Evolutionary conservation across 2,113 vertebrate genomes (phyloP), one percentile per base, ranked within the genome.

Genomic region (Sceloporus tristichus): DNA sequence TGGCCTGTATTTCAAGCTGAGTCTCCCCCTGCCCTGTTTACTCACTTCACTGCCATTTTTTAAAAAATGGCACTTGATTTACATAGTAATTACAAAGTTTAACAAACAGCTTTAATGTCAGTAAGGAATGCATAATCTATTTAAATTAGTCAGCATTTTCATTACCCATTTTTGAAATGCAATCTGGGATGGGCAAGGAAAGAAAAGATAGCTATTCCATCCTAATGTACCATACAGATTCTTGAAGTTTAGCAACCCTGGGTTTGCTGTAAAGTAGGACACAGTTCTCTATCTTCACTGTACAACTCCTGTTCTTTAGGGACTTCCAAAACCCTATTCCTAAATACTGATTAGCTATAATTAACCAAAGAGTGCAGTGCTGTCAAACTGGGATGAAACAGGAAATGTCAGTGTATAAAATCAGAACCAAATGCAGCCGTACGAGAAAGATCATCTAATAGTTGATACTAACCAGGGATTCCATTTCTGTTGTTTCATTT

Each of bases 61-160:
- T 85, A 95, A 94, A 34, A 87, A 86, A 59, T 75, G 95, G 82
- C 73, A 91, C 89, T 94, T 96, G 86, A 97, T 96, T 95, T 97
- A 91, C 94, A 96, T 96, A 95, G 90, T 95, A 97, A 97, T 96
- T 94, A 94, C 86, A 95, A 95, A 96, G 88, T 94, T 97, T 97
- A 95, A 96, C 94, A 95, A 96, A 97, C 94, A 96, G 48, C 86
- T 91, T 93, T 95, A 95, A 93, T 94, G 93, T 87, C 91, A 92
- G 84, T 93, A 95, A 96, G 94, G 95, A 96, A 96, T 27, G 92
- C 94, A 91, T 79, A 94, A 87, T 95, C 84, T 76, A 93, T 95
- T 97, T 94, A 94, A 94, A 94, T 94, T 96, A 94, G 93, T 93
- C 89, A 94, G 90, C 91, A 94, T 94, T 95, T 88, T 91, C 77